Evolutionary conservation across 2,113 vertebrate species (phyloP), one percentile per base, ranked within the genome.

Genomic region (Neotragus moschatus): DNA sequence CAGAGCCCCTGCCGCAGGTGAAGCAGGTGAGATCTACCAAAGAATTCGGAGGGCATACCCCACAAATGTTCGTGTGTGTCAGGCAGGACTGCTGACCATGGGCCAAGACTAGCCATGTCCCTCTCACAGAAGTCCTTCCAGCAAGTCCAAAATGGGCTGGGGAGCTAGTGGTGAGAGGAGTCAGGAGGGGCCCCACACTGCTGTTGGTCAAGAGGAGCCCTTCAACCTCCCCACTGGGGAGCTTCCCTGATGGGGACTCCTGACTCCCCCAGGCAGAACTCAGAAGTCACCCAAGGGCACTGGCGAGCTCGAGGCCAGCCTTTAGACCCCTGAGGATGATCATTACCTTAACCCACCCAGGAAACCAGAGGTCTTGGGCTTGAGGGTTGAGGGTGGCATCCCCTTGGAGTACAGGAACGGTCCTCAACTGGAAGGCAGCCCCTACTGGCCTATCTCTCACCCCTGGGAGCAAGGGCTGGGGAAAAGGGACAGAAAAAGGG

Each of bases 351-450:
- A 61, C n/a, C 28, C 16, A 8, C 1, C 81, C 33, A 4, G 51
- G 45, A 61, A 25, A 15, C 15, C 1, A 4, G 1, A 8, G 49
- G 47, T 28, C 53, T 28, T 19, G n/a, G 43, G 49, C 49, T 63
- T 21, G 11, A 36, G 25, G 21, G 13, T 13, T 51, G n/a, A 25
- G 23, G 16, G 10, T 3, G 16, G 63, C 11, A 23, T 5, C 28
- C 17, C 51, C 19, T 1, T 1, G 8, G 51, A 47, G n/a, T 39
- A 9, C 1, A 16, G 25, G 16, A 0, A 3, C 0, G 8, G 60
- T 45, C 13, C 0, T 45, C 73, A 23, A 51, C 21, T 39, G 28
- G 47, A 87, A 6, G 0, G 1, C 3, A 23, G 73, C 7, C 15
- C 16, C 45, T 43, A 1, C 16, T 1, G 5, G 26, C 53, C 66